A percentile compares a stretch with the other conserved stretches of the same genome.
These are phyloP conservation scores for Etheostoma spectabile DNA, from an alignment of 2,113 vertebrate species.

Conservation along the genomic window DNA sequence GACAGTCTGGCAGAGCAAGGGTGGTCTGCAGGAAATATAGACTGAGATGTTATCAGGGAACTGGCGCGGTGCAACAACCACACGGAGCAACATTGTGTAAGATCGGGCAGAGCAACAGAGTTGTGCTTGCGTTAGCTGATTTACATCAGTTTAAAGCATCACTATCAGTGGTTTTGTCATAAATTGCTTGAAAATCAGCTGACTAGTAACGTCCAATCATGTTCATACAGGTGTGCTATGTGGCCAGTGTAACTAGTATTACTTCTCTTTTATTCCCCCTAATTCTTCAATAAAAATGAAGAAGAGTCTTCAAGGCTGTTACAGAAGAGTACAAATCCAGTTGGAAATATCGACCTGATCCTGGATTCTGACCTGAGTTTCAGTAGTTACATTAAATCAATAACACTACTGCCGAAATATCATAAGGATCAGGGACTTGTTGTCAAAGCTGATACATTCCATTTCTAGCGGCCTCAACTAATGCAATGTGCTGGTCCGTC, in stretches of 20 bases:
- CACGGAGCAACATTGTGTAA: conserved; percentile 9
- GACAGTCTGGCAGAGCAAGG: conserved; percentile 52
- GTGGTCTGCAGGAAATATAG: conserved; percentile 54
- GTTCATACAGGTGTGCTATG: neutral
- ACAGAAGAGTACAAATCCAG: no score
- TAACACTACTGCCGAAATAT: no score
- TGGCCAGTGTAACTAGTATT: neutral
- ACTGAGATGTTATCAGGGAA: conserved; percentile 54
- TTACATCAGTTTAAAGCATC: conserved; percentile 3
- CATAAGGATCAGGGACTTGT: no score
- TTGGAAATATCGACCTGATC: no score
- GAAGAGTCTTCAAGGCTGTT: no score
- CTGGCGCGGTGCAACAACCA: conserved; percentile 31
- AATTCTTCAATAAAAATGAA: no score
- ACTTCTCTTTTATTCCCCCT: neutral
- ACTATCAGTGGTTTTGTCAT: conserved; percentile 21
- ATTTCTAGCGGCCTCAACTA: no score
- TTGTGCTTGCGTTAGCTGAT: conserved; percentile 5
- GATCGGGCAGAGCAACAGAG: conserved; percentile 2
- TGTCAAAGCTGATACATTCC: no score
- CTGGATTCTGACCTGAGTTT: no score
- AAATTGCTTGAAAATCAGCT: neutral
- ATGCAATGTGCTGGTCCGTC: no score
- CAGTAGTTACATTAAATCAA: no score
- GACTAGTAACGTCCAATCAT: conserved; percentile 9